These are phyloP conservation scores for Apocheima hispidaria DNA, from an alignment of 2,888 invertebrate genomes.

Conservation along the genomic window DNA sequence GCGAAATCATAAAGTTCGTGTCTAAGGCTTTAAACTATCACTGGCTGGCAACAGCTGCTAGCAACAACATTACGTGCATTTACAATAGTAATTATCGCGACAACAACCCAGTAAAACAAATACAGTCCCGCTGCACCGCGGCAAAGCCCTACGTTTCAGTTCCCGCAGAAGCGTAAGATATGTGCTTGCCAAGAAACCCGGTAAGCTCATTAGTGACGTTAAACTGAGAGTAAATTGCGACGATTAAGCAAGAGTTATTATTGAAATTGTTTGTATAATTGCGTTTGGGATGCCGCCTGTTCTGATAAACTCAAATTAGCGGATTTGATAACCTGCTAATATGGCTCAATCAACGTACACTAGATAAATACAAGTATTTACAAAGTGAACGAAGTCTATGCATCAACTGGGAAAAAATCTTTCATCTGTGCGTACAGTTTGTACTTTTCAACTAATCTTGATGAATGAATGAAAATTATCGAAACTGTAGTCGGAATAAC, in stretches of 20 bases:
- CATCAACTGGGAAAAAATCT: too few relatives aligned
- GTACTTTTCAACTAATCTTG: too few relatives aligned
- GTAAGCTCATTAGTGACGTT: slow-evolving; percentile 71
- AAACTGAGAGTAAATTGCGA: slow-evolving; percentile 46
- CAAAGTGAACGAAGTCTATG: not conserved
- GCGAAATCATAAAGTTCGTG: not conserved
- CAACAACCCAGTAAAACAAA: slow-evolving; percentile 23
- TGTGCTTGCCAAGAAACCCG: slow-evolving; percentile 69
- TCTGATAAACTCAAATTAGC: slow-evolving; percentile 17
- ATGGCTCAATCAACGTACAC: not conserved
- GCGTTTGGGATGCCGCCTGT: slow-evolving; percentile 27
- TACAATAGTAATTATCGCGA: slow-evolving; percentile 21
- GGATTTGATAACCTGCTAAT: too few relatives aligned
- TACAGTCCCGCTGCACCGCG: slow-evolving; percentile 26
- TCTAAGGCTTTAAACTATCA: not conserved
- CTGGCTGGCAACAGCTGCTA: slow-evolving; percentile 11
- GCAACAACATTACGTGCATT: slow-evolving; percentile 3
- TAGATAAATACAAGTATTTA: not conserved
- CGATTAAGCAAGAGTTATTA: slow-evolving; percentile 48
- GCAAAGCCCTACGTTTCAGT: slow-evolving; percentile 59
- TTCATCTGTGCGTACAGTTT: too few relatives aligned
- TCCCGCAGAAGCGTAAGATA: slow-evolving; percentile 63
- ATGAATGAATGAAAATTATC: too few relatives aligned
- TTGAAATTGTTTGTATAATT: slow-evolving; percentile 43
- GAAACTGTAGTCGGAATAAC: too few relatives aligned